phyloP scores from a whole-genome alignment of 2,113 vertebrate genomes.

The Thinocorus orbignyianus region DNA sequence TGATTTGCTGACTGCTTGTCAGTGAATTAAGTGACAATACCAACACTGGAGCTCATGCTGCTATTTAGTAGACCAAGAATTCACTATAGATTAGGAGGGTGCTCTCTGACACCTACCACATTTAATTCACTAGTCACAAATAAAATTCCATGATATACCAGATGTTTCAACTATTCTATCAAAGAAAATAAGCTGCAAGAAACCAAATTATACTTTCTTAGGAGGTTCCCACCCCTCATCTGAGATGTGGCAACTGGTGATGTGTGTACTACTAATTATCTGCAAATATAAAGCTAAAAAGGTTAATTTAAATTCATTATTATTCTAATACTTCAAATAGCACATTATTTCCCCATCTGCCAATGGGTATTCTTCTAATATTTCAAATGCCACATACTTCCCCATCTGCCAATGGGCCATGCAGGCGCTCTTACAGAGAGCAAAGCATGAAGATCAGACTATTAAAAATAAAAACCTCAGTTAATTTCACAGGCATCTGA shows the following conservation, averaged over 20 bases:
- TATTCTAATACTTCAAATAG: conserved; percentile 5
- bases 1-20: background rate
- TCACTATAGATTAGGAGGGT: background rate
- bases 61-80: background rate
- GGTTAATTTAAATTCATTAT: background rate
- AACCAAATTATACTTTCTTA: background rate
- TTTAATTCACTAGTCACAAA: background rate
- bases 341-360: background rate
- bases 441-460: background rate
- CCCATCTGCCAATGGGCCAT: background rate
- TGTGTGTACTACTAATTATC: background rate
- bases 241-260: background rate
- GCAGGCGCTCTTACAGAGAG: background rate
- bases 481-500: background rate
- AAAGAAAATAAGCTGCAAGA: background rate
- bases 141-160: background rate
- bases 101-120: background rate
- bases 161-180: background rate
- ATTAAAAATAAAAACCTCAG: background rate
- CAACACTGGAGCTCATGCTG: background rate
- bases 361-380: background rate
- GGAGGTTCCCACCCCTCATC: background rate
- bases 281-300: background rate
- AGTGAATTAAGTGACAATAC: background rate
- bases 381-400: background rate